These are phyloP conservation scores for Bubalus kerabau DNA, from an alignment of 2,113 vertebrate genomes.

Conservation along the genomic window DNA sequence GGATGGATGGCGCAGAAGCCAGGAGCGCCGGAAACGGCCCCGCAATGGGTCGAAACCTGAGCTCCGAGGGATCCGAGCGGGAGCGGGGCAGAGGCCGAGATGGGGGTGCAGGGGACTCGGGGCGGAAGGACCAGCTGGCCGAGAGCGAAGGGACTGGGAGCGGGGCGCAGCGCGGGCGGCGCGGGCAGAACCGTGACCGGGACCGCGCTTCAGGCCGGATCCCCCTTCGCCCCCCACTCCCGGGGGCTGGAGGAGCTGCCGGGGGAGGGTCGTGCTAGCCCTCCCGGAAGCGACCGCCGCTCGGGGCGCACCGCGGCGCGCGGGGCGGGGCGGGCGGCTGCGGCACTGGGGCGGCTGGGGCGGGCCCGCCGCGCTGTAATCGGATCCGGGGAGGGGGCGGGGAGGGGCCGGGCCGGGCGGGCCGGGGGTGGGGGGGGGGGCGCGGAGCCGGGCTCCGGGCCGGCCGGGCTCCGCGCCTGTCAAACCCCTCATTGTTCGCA, in stretches of 20 bases:
- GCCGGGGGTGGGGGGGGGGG: constrained; percentile 70
- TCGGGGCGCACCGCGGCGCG: constrained; percentile 55
- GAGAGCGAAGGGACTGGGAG: not conserved
- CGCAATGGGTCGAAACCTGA: not conserved
- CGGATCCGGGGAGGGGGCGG: constrained; percentile 80
- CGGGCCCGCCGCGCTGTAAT: constrained; percentile 83
- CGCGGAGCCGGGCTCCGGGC: constrained; percentile 77
- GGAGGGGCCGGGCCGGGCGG: constrained; percentile 64
- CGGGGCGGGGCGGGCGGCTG: constrained; percentile 76
- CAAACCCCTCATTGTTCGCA: constrained; percentile 84
- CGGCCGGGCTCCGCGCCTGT: constrained; percentile 80
- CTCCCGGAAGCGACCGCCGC: not conserved
- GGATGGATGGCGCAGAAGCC: not conserved
- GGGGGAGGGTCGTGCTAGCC: not conserved
- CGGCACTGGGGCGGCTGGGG: constrained; percentile 79
- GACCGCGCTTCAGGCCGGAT: not conserved
- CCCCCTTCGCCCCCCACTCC: not conserved
- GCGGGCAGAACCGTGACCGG: not conserved
- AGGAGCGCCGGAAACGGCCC: not conserved
- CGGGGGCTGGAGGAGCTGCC: not conserved
- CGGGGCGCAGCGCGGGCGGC: not conserved
- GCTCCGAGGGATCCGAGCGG: not conserved
- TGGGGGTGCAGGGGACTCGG: constrained; percentile 55
- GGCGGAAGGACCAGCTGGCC: not conserved
- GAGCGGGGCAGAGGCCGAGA: not conserved